These are phyloP conservation scores for Actenoides hombroni DNA, from an alignment of 2,113 vertebrate species.

Conservation along the genomic window DNA sequence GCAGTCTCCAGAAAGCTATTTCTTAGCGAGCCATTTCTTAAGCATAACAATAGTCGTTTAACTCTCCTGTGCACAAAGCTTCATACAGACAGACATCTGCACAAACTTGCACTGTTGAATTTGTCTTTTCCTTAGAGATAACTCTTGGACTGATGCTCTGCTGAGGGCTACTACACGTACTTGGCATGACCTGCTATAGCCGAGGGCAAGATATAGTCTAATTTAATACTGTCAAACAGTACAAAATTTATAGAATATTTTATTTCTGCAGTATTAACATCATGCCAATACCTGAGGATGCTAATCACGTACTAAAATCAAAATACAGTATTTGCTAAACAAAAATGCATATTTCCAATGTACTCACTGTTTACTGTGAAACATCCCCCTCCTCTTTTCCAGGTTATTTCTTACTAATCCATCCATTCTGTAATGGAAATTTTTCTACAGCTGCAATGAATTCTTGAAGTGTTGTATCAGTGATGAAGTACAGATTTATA, in stretches of 20 bases:
- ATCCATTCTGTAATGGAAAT: neutral
- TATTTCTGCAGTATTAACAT: slow-evolving; percentile 29
- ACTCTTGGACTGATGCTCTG: slow-evolving; percentile 40
- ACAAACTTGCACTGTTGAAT: neutral
- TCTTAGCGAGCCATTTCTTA: slow-evolving; percentile 25
- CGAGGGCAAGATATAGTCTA: slow-evolving; percentile 61
- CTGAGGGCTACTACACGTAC: slow-evolving; percentile 45
- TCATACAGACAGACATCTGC: neutral
- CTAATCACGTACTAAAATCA: slow-evolving; percentile 23
- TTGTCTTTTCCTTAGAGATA: slow-evolving; percentile 47
- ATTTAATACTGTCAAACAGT: slow-evolving; percentile 20
- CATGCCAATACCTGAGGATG: slow-evolving; percentile 11
- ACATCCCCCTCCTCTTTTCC: neutral
- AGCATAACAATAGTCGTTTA: slow-evolving; percentile 23
- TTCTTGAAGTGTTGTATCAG: neutral
- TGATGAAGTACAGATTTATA: neutral
- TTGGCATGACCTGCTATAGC: slow-evolving; percentile 39
- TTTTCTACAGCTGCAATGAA: neutral
- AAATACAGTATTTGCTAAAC: slow-evolving; percentile 29
- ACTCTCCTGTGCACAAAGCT: neutral
- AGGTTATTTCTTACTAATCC: slow-evolving; percentile 15
- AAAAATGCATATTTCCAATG: neutral
- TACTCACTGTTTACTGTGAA: neutral
- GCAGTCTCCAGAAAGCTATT: neutral
- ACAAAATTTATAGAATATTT: slow-evolving; percentile 53